Evolutionary conservation across 2,888 invertebrate species (phyloP), one percentile per base, ranked within the genome.

Genomic region (Tachina grossa): DNA sequence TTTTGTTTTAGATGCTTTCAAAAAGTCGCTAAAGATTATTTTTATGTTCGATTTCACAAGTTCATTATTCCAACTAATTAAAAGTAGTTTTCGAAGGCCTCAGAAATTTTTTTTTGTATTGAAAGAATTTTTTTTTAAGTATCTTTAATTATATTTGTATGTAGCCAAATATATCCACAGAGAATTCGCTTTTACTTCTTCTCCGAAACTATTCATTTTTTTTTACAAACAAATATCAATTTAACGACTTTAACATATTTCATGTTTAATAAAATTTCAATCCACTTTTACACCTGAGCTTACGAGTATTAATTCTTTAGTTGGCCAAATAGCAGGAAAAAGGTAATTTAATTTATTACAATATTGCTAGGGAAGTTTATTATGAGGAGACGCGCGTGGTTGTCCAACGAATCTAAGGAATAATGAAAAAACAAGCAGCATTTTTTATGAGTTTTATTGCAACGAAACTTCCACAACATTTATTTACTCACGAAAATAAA

Each of bases 321-420:
- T 68, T 68, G 57, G 47, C 19, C 72, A 61, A 79, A 55, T 45
- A 65, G 55, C 41, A 72, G 31, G 31, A 71, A 71, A 83, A 77
- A 78, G 68, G 72, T 77, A 77, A 83, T 83, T 83, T 78, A 78
- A 83, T 83, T 83, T 83, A 83, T 83, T 83, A 72, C 77, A 78
- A 83, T 72, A 66, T 66, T 83, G 72, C 72, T 68, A 39, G 77
- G 51, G 72, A 45, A 77, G 83, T 83, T 78, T 78, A 77, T 68
- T 77, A 45, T 16, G 65, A 51, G 57, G 31, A 71, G 71, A 51
- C 51, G 16, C 39, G 39, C 59, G 43, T 69, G 72, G 43, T 57
- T 69, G 77, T 71, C 66, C 65, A 43, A 65, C 59, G 16, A 61
- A 22, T 14, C 22, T 43, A 53, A 19, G 13, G 49, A 49, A 57